These are phyloP conservation scores for Linhomoeus sp. DNA, from an alignment of 2,888 invertebrate species.

Conservation along the genomic window DNA sequence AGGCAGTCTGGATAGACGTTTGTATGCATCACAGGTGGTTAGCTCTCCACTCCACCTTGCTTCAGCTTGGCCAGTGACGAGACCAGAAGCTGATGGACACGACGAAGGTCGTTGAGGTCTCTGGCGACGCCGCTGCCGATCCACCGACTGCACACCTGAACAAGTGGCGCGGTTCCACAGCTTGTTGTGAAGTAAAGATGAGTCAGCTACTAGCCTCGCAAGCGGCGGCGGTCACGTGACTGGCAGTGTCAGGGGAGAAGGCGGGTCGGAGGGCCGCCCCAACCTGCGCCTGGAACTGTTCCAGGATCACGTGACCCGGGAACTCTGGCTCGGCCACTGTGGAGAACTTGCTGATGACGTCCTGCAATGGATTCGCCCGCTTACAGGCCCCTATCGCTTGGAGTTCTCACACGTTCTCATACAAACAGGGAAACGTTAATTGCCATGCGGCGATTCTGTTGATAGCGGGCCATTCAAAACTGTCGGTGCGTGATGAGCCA, in stretches of 20 bases:
- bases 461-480: too few relatives aligned
- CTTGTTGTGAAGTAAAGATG: background rate
- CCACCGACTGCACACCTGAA: slow-evolving; percentile 72
- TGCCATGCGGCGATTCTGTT: too few relatives aligned
- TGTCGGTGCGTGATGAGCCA: too few relatives aligned
- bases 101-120: slow-evolving; percentile 76
- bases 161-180: too few relatives aligned
- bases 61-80: slow-evolving; percentile 75
- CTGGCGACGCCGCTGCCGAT: slow-evolving; percentile 88
- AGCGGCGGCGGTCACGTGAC: slow-evolving; percentile 34
- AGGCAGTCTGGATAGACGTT: background rate
- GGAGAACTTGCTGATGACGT: slow-evolving; percentile 31
- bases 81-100: slow-evolving; percentile 69
- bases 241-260: slow-evolving; percentile 35
- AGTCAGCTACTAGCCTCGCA: slow-evolving; percentile 17
- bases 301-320: slow-evolving; percentile 36
- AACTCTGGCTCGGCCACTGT: slow-evolving; percentile 36
- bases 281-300: slow-evolving; percentile 38
- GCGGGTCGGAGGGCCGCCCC: slow-evolving; percentile 37
- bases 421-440: too few relatives aligned
- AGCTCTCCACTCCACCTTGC: too few relatives aligned
- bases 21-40: too few relatives aligned
- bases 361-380: too few relatives aligned
- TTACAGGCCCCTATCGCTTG: too few relatives aligned
- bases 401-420: too few relatives aligned